A percentile compares a stretch with the other conserved stretches of the same genome.
These are phyloP conservation scores for Parotocinclus haroldoi DNA, from an alignment of 2,797 vertebrate genomes.

Conservation along the genomic window DNA sequence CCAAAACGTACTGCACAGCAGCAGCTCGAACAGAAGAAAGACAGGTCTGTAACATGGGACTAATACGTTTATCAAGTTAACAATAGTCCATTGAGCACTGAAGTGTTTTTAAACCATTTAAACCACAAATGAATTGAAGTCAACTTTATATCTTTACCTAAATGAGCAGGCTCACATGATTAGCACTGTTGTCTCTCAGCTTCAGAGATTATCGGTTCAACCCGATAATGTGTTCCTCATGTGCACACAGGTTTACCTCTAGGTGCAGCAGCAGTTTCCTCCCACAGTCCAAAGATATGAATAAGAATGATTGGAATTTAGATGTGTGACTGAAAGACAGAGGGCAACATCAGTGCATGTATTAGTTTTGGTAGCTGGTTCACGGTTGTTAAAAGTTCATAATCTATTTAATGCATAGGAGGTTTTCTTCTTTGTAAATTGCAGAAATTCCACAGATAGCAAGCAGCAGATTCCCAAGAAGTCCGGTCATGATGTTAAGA, in stretches of 20 bases:
- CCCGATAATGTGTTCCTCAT: too few species aligned
- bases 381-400: conserved; percentile 7
- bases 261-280: too few species aligned
- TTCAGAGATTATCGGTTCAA: too few species aligned
- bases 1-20: conserved; percentile 60
- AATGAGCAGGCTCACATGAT: too few species aligned
- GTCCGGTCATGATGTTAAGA: conserved; percentile 60
- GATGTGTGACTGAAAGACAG: conserved; percentile 36
- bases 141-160: too few species aligned
- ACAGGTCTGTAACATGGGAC: conserved; percentile 63
- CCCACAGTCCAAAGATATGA: too few species aligned
- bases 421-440: conserved; percentile 30
- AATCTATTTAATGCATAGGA: conserved; percentile 3
- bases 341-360: conserved; percentile 41
- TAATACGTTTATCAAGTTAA: conserved; percentile 2
- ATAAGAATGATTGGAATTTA: conserved; percentile 69
- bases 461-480: conserved; percentile 50
- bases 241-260: too few species aligned
- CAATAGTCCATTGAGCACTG: too few species aligned
- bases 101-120: too few species aligned
- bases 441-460: conserved; percentile 67
- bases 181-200: too few species aligned
- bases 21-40: conserved; percentile 61
- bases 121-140: too few species aligned
- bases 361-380: conserved; percentile 12